Percentiles rank a stretch among this genome's conserved stretches.
Evolutionary conservation across 2,113 vertebrate genomes (phyloP).

Genomic region (Pungitius pungitius): DNA sequence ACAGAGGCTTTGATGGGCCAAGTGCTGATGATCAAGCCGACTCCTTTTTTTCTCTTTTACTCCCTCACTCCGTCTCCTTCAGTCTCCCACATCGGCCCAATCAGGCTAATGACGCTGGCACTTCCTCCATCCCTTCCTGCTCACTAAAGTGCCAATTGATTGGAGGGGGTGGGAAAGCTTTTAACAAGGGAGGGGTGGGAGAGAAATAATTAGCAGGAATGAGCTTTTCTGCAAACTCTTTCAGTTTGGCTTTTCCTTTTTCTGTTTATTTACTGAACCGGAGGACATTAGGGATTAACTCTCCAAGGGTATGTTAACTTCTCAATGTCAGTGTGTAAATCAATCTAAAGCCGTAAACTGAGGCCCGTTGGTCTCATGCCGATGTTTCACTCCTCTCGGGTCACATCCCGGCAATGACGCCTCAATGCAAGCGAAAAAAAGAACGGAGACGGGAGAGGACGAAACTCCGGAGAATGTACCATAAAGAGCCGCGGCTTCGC

Average conservation of each 20-base stretch:
- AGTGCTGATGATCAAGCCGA: constrained; percentile 72
- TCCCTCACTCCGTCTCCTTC: constrained; percentile 65
- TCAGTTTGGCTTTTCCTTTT: constrained; percentile 64
- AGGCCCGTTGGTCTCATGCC: constrained; percentile 52
- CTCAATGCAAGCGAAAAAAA: constrained; percentile 39
- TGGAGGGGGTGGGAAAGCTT: constrained; percentile 76
- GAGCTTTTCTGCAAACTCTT: constrained; percentile 79
- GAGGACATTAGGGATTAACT: constrained; percentile 78
- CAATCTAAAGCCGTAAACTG: constrained; percentile 64
- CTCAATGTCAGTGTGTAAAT: constrained; percentile 75
- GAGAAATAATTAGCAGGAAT: constrained; percentile 79
- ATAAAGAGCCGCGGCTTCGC: constrained; percentile 26
- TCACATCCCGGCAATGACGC: constrained; percentile 50
- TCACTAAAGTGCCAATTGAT: constrained; percentile 76
- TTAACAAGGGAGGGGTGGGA: constrained; percentile 78
- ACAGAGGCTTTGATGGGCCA: constrained; percentile 64
- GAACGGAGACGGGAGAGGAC: neutral
- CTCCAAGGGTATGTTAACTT: constrained; percentile 73
- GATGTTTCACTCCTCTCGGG: constrained; percentile 48
- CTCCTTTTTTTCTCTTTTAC: constrained; percentile 69
- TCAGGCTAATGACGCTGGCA: constrained; percentile 80
- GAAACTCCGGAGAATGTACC: constrained; percentile 25
- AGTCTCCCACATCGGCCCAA: constrained; percentile 74
- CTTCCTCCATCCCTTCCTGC: constrained; percentile 73
- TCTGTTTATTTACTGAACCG: constrained; percentile 74